Percentiles rank a stretch among this genome's conserved stretches.
Conservation (phyloP, 2,797 vertebrate species). For the Rhynchonycteris naso region DNA sequence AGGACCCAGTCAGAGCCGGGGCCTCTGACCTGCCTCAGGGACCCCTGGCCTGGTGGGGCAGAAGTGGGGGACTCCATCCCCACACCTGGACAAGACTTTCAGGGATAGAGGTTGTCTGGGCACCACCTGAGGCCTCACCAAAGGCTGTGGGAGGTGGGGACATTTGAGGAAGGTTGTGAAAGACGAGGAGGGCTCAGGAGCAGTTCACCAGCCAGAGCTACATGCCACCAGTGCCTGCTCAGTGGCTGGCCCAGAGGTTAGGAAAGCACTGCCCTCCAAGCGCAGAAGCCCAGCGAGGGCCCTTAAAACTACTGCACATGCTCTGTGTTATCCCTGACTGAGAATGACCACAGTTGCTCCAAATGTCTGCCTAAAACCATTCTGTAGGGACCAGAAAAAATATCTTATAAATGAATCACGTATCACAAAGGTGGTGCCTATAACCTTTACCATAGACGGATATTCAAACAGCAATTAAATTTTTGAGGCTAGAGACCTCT, state of each 20-base stretch:
- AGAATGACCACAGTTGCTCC: not conserved
- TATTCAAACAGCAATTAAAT: not conserved
- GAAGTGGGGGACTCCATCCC: not conserved
- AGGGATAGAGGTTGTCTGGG: not conserved
- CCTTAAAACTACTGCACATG: fast-evolving
- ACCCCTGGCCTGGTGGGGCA: not conserved
- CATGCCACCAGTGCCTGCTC: fast-evolving
- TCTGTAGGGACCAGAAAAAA: not conserved
- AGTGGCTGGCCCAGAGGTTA: fast-evolving
- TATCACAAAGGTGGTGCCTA: not conserved
- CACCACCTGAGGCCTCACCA: not conserved
- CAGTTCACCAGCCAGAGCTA: not conserved
- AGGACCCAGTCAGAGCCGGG: fast-evolving
- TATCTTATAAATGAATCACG: not conserved
- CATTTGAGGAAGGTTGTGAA: constrained; percentile 1
- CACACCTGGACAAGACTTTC: not conserved
- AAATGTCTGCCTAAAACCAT: fast-evolving
- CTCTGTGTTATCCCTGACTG: not conserved
- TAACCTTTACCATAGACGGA: not conserved
- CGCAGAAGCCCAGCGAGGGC: not conserved
- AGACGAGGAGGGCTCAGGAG: not conserved
- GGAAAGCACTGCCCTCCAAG: not conserved
- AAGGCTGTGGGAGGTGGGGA: not conserved
- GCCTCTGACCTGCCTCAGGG: not conserved
- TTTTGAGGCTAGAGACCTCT: not conserved